Evolutionary conservation across 2,797 vertebrate genomes (phyloP), one percentile per base, ranked within the genome.

Genomic region (Spatula clypeata): DNA sequence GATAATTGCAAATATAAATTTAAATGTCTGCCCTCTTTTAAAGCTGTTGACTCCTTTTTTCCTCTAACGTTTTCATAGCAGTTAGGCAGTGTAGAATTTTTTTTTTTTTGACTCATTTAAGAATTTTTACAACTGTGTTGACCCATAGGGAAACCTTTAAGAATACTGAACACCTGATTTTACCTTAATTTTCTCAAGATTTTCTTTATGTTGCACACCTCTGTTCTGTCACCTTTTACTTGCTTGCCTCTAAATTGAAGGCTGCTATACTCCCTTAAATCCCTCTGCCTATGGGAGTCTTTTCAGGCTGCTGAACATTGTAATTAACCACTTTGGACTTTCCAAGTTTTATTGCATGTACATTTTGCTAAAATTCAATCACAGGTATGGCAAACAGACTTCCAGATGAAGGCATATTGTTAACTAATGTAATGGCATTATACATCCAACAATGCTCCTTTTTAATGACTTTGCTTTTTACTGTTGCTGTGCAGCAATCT

Each of bases 321-420:
- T 80, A 84, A 91, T 94, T 93, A 85, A 73, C 71, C 86, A 82
- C 79, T 92, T 71, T 71, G 81, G 93, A 87, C 83, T 79, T 94
- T 15, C 31, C 62, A 64, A 44, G 27, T 81, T 88, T 93, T 77
- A 84, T 42, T 88, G 80, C 55, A 8, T 21, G 17, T 66, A 26
- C 0, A 1, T 38, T 54, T 42, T 60, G 60, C 58, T 84, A 81
- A 94, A 94, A 93, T 84, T 71, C 58, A 75, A 91, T 29, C 15
- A 36, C 51, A 76, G 71, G 47, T 88, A 87, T 7, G 32, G 81
- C 53, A 74, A 82, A 29, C 54, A 85, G 62, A 57, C 71, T 67
- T 94, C 67, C 90, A 93, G 71, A 75, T 87, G 83, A 94, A 92
- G 71, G 38, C 1, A 1, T n/a, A 13, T 26, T 65, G n/a, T 55